Evolutionary conservation across 2,888 invertebrate species (phyloP).

Genomic region (Lasius fuliginosus): DNA sequence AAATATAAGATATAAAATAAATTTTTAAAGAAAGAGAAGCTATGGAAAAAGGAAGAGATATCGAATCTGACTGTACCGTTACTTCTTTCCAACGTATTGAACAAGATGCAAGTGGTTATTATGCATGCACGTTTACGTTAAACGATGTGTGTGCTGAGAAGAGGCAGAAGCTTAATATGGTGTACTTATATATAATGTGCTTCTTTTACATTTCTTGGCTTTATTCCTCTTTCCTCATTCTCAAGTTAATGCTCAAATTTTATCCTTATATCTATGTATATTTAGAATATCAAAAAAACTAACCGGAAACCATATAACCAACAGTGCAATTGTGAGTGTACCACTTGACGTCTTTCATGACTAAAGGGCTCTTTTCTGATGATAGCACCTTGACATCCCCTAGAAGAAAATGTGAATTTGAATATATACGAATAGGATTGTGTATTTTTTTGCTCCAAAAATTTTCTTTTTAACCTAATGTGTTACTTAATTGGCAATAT

Average conservation of each 20-base stretch:
- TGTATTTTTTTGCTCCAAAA: background rate
- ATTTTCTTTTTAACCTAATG: background rate
- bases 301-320: constrained; percentile 95
- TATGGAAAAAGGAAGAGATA: too few species aligned
- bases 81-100: too few species aligned
- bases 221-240: background rate
- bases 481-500: background rate
- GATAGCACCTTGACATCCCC: constrained; percentile 96
- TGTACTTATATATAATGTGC: background rate
- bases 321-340: constrained; percentile 95
- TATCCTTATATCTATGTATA: background rate
- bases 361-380: constrained; percentile 95
- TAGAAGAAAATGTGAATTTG: constrained; percentile 82
- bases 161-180: too few species aligned
- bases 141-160: too few species aligned
- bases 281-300: constrained; percentile 66
- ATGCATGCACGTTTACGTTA: too few species aligned
- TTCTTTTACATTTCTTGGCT: background rate
- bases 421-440: background rate
- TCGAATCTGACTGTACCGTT: too few species aligned
- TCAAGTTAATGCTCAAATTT: background rate
- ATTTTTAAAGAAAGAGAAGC: too few species aligned
- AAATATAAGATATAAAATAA: too few species aligned
- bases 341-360: constrained; percentile 97
- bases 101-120: too few species aligned